Evolutionary conservation across 2,888 invertebrate genomes (phyloP).

Genomic region (Hemithea aestivaria): DNA sequence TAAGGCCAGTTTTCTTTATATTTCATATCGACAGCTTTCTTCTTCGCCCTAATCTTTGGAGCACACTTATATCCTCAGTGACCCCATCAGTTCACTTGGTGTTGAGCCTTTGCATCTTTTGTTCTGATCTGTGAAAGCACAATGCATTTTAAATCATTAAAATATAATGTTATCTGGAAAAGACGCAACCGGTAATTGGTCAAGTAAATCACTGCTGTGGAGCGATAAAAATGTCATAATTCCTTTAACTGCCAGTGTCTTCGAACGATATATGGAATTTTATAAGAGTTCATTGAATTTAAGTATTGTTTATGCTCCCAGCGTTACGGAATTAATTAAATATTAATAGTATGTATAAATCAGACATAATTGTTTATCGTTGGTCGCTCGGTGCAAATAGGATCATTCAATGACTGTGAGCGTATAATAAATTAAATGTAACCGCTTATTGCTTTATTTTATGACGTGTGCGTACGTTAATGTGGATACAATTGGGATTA

Average conservation of each 20-base stretch:
- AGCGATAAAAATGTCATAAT: slow-evolving; percentile 35
- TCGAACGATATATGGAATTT: slow-evolving; percentile 36
- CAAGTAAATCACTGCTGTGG: too few species aligned
- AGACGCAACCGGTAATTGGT: too few species aligned
- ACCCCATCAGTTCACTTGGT: too few species aligned
- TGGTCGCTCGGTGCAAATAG: slow-evolving; percentile 33
- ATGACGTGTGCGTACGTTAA: slow-evolving; percentile 19
- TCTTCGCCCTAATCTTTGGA: too few species aligned
- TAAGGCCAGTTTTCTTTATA: too few species aligned
- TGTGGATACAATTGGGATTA: slow-evolving; percentile 12
- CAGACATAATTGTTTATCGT: slow-evolving; percentile 36
- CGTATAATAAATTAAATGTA: slow-evolving; percentile 32
- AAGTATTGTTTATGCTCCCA: slow-evolving; percentile 20
- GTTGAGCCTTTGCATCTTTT: too few species aligned
- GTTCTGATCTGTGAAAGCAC: too few species aligned
- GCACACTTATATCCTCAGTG: too few species aligned
- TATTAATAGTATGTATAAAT: slow-evolving; percentile 47
- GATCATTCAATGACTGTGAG: slow-evolving; percentile 35
- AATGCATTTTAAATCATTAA: too few species aligned
- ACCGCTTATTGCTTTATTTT: slow-evolving; percentile 26
- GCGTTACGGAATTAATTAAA: slow-evolving; percentile 44
- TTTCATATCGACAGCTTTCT: too few species aligned
- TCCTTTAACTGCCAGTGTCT: slow-evolving; percentile 35
- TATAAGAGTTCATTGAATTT: slow-evolving; percentile 28
- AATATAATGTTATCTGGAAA: too few species aligned